Evolutionary conservation across 2,888 invertebrate species (phyloP), one percentile per base, ranked within the genome.

Genomic region (Criorhina ranunculi): DNA sequence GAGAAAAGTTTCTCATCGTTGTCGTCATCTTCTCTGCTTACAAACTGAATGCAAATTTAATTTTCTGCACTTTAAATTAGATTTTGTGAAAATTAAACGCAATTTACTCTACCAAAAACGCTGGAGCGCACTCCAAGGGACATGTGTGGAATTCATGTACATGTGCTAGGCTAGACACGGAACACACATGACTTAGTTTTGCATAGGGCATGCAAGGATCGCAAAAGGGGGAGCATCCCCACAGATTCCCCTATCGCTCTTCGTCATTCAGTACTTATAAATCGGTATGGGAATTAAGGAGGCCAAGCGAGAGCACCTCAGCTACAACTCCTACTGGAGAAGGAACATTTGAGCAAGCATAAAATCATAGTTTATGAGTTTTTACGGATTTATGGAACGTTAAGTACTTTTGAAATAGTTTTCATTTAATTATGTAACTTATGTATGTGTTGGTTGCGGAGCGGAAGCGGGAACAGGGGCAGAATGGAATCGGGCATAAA

Each of bases 321-420:
- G 60, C 72, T 57, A 85, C 79, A 79, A 57, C 67, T 35, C 42
- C 42, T 37, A 40, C 57, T 64, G 60, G 35, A 78, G 64, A 55
- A 67, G 85, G 66, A 76, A 72, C 72, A 80, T 86, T 81, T 81
- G 86, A 81, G 86, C 67, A 81, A 86, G 86, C 86, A 86, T 81
- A 86, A 86, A 86, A 86, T 86, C 86, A 86, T 77, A 86, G 86
- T 86, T 86, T 86, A 86, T 86, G 86, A 86, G 86, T 86, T 86
- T 86, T 86, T 86, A 81, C 77, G 86, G 86, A 86, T 86, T 86
- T 86, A 86, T 86, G 86, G 86, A 86, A 86, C 86, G 86, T 86
- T 86, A 86, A 86, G 86, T 86, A 86, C 86, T 86, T 86, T 81
- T 86, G 86, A 86, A 86, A 86, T 81, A 86, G 86, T 86, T 86